Base-by-base conservation (phyloP, 2,888 invertebrate genomes). In the Synanthedon vespiformis region DNA sequence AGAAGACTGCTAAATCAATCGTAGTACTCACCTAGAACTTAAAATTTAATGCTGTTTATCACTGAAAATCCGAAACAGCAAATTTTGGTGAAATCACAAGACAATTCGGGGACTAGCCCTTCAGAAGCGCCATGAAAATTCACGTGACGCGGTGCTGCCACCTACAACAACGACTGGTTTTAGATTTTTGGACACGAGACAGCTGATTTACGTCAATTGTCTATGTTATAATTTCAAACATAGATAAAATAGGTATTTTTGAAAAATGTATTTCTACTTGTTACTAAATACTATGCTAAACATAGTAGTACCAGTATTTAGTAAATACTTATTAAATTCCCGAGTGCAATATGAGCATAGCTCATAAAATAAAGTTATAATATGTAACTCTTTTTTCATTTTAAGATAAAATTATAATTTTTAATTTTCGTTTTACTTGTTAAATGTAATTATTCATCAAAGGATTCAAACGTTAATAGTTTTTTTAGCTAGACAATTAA, bases 131-230 rank as follows among this genome's bases (percentile, higher is more conserved):
- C 88, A 85, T 89, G 86, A 89, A 87, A 87, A 89, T 89, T 90
- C 90, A 90, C 90, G 89, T 90, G 90, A 90, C 85, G 84, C 88
- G 70, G 88, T 89, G 88, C 87, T 88, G 88, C 89, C 86, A 88
- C 80, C 89, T 89, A 82, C 76, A 80, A 81, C 72, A 64, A 80
- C 77, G 80, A 34, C 8, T 34, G 8, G 34, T 34, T 34, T 34
- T 34, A 10, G 34, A 6, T 34, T 34, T 34, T 34, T 34, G 34
- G 70, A 73, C 68, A 65, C 70, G 66, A 67, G 80, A 86, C 88
- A 88, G 88, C 88, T 88, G 88, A 88, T 88, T 87, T 83, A 85
- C 82, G 86, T 87, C 87, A 86, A 77, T 84, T 85, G 80, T 87
- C 87, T 88, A 87, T 88, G 87, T 34, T 34, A 34, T 34, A 12